phyloP scores from a whole-genome alignment of 2,888 invertebrate genomes.

The Acrobasis consociella region DNA sequence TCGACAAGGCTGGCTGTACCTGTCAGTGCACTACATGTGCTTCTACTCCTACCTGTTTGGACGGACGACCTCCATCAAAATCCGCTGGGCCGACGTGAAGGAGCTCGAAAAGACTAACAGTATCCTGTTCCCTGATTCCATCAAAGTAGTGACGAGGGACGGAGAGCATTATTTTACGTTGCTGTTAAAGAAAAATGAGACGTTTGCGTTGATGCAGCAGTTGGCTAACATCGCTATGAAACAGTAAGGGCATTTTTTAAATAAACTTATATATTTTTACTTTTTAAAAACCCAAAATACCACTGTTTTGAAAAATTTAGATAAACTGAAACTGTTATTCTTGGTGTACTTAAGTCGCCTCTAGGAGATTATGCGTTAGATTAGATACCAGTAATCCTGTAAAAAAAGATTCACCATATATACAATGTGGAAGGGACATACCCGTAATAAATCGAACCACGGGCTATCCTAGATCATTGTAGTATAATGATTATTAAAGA shows the following conservation, averaged over 20 bases:
- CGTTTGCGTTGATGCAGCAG: slow-evolving; percentile 96
- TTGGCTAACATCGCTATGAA: slow-evolving; percentile 98
- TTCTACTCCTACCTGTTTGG: slow-evolving; percentile 98
- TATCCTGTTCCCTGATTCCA: slow-evolving; percentile 91
- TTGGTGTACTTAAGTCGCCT: too few relatives aligned
- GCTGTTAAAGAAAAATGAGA: slow-evolving; percentile 94
- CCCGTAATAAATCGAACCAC: too few relatives aligned
- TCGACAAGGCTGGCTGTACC: slow-evolving; percentile 97
- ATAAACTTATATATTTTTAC: too few relatives aligned
- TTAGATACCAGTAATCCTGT: too few relatives aligned
- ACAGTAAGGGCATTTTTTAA: slow-evolving; percentile 78
- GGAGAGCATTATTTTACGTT: slow-evolving; percentile 95
- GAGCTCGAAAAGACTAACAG: slow-evolving; percentile 90
- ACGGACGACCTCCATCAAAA: slow-evolving; percentile 92
- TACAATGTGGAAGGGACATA: too few relatives aligned
- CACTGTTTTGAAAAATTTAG: too few relatives aligned
- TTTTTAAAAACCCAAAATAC: too few relatives aligned
- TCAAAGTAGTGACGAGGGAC: slow-evolving; percentile 92
- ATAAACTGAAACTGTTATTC: too few relatives aligned
- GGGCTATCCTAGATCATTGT: too few relatives aligned
- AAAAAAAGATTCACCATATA: too few relatives aligned
- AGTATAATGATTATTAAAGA: too few relatives aligned
- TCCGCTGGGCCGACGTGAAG: slow-evolving; percentile 95
- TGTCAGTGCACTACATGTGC: slow-evolving; percentile 97
- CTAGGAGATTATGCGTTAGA: too few relatives aligned